A percentile compares a stretch with the other conserved stretches of the same genome.
Conservation (phyloP, 2,113 vertebrate genomes). For the Mormyrus iriodes region DNA sequence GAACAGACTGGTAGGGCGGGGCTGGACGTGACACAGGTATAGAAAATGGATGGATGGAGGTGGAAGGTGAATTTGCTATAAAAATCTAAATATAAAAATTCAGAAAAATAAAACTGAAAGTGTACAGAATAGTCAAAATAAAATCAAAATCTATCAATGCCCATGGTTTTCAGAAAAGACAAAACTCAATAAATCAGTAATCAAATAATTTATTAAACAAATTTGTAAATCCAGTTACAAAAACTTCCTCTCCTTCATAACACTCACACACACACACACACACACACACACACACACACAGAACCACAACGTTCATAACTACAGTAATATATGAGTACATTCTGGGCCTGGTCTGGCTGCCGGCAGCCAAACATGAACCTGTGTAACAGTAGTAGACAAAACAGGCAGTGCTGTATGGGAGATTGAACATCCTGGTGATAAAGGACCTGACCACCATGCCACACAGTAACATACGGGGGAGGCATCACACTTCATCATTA, state of each 20-base stretch:
- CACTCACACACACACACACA: background rate
- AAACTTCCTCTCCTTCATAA: constrained; percentile 74
- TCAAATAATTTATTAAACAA: constrained; percentile 86
- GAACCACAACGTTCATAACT: constrained; percentile 19
- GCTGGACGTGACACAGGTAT: no score
- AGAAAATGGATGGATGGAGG: no score
- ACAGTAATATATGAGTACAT: constrained; percentile 53
- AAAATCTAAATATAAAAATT: background rate
- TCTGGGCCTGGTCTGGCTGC: constrained; percentile 73
- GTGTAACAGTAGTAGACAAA: constrained; percentile 52
- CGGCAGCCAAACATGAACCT: constrained; percentile 77
- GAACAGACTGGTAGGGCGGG: no score
- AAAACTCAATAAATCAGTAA: background rate
- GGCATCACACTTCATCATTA: constrained; percentile 25
- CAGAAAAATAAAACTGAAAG: no score
- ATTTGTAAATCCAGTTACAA: constrained; percentile 85
- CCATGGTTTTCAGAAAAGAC: background rate
- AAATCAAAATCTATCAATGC: background rate
- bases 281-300: background rate
- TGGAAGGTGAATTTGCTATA: background rate
- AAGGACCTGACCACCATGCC: constrained; percentile 29
- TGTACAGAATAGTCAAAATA: background rate
- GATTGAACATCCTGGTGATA: constrained; percentile 13
- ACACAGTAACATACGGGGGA: background rate
- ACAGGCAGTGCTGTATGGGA: constrained; percentile 37